A percentile compares a stretch with the other conserved stretches of the same genome.
These are phyloP conservation scores for Alosa sapidissima DNA, from an alignment of 2,797 vertebrate species.

Conservation along the genomic window DNA sequence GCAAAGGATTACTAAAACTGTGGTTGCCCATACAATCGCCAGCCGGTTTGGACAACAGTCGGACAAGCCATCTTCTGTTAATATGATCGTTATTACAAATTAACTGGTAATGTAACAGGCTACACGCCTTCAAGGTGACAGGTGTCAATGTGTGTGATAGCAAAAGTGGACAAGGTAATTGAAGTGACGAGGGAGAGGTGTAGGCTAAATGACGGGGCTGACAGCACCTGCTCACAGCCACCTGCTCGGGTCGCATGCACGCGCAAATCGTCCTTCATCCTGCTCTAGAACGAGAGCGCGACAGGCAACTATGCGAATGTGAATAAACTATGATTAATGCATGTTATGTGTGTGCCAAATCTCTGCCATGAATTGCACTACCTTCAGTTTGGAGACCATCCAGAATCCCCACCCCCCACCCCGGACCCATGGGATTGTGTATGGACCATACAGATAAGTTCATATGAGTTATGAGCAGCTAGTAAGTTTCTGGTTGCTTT, in stretches of 20 bases:
- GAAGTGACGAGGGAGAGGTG: background rate
- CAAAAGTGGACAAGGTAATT: background rate
- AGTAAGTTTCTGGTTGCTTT: background rate
- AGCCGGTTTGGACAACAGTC: background rate
- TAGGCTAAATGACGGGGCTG: conserved; percentile 43
- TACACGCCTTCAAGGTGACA: background rate
- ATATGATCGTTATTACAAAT: background rate
- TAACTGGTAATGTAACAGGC: background rate
- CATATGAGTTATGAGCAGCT: background rate
- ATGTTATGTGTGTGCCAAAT: background rate
- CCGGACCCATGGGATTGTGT: too few species aligned
- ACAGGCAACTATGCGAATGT: background rate
- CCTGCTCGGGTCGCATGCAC: conserved; percentile 46
- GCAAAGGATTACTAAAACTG: background rate
- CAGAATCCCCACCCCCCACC: background rate
- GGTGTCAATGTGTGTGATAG: conserved; percentile 5
- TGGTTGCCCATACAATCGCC: background rate
- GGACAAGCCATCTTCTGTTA: background rate
- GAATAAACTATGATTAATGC: background rate
- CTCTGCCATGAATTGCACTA: background rate
- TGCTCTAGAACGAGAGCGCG: background rate
- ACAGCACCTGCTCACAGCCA: conserved; percentile 40
- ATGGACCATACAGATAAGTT: background rate
- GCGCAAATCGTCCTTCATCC: conserved; percentile 31
- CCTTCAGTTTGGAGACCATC: background rate